Base-by-base conservation (phyloP, 2,888 invertebrate species). In the Caenorhabditis parvicauda region DNA sequence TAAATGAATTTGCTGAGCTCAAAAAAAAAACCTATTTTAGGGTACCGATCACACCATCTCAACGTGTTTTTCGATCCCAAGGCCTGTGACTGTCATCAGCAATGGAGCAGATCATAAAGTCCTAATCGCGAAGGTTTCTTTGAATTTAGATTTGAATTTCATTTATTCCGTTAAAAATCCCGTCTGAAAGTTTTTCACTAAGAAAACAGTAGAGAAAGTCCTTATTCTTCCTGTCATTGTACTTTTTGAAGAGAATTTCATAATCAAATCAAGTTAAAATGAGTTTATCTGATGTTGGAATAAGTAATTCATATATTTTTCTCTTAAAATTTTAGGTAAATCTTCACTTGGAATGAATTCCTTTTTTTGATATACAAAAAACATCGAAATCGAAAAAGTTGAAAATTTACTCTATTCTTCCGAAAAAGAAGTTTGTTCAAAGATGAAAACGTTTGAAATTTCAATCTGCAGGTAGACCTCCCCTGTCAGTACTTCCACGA, bases 51-150 rank as follows among this genome's bases (percentile, higher is more conserved):
- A 70, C 27, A 67, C 81, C 3, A 78, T 81, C 0, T 82, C 81
- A 35, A 78, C 82, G 2, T 80, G 79, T 49, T 83, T 82, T 70
- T 81, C 82, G 43, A 81, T 83, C 50, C 77, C 80, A n/a, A 69
- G 81, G 2, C 71, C 69, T 19, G 75, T 82, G 17, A 79, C 81
- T 21, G 81, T 83, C 54, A 77, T 80, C 21, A 78, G 75, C 53
- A 82, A 83, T 70, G 81, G 81, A 37, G 69, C 70, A 1, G 76
- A 71, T 22, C 82, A 83, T 68, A 83, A 80, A 50, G 68, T 76
- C 6, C 59, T 71, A 27, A 64, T 73, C 28, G 56, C 66, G 0
- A 69, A 69, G 54, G 67, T 69, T 22, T n/a, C n/a, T 9, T 43
- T 1, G 44, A 19, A n/a, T n/a, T n/a, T n/a, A n/a, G n/a, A n/a